Evolutionary conservation across 2,113 vertebrate species (phyloP), one percentile per base, ranked within the genome.

Genomic region (Turnix velox): DNA sequence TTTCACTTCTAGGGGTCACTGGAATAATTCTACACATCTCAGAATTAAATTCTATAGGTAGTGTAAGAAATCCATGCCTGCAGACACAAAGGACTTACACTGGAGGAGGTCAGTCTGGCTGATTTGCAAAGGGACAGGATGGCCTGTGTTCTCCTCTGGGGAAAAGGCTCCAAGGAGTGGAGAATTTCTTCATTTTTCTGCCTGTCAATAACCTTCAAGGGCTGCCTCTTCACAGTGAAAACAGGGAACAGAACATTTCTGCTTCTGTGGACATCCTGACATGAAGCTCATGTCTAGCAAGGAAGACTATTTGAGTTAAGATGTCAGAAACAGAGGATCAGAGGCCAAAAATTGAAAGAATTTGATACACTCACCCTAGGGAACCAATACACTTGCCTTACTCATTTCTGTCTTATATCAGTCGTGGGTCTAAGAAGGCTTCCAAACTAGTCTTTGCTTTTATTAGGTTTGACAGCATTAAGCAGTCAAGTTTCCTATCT

Each of bases 181-280:
- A 7, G 8, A 2, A 23, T 49, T 28, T 27, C 52, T 77, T 39
- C 40, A 3, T 43, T 85, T 85, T 22, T 7, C 18, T 37, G 2
- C 25, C 42, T 54, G 37, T 5, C 39, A 49, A 13, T 45, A 46
- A 31, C 52, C 35, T 35, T 20, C 6, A 45, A 42, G 8, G 27
- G 20, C 51, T 66, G 39, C 8, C 5, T 40, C 59, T 43, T 28
- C 14, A 46, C 2, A 0, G 0, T 3, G 27, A 5, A 33, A 65
- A 8, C 17, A 58, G 35, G 17, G 30, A 73, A 14, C 6, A n/a
- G 72, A 49, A 83, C 3, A 4, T 42, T 93, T 86, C 68, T 85
- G 67, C 54, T 65, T 69, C 54, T 40, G 51, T 74, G 48, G 25
- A 77, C 68, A 73, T 13, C 39, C n/a, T 18, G 37, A 67, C 54